phyloP scores from a whole-genome alignment of 1,140 invertebrate species.

The Diachasma alloeum region DNA sequence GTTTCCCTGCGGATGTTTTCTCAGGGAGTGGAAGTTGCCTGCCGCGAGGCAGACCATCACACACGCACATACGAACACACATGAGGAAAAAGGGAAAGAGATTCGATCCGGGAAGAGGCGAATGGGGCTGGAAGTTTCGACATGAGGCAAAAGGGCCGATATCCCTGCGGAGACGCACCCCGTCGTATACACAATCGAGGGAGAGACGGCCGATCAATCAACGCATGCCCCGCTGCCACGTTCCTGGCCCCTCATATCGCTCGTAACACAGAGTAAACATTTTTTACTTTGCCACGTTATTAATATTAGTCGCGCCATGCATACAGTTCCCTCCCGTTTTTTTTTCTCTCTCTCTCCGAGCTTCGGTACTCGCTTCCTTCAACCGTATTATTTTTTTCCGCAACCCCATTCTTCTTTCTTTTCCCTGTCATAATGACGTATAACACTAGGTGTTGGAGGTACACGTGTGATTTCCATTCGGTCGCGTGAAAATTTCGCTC shows the following conservation, averaged over 20 bases:
- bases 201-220: slow-evolving; percentile 64
- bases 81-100: not conserved
- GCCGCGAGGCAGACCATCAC: not conserved
- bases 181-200: slow-evolving; percentile 48
- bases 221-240: slow-evolving; percentile 58
- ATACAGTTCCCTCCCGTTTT: slow-evolving; percentile 38
- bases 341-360: slow-evolving; percentile 23
- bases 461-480: too few relatives aligned
- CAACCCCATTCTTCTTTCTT: slow-evolving; percentile 23
- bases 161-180: slow-evolving; percentile 43
- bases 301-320: slow-evolving; percentile 57
- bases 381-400: slow-evolving; percentile 25
- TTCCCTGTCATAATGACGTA: not conserved
- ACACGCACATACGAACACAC: too few relatives aligned
- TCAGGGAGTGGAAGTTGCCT: not conserved
- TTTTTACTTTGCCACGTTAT: slow-evolving; percentile 62
- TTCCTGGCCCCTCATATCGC: slow-evolving; percentile 63
- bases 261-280: slow-evolving; percentile 63
- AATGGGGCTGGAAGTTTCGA: not conserved
- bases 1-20: not conserved
- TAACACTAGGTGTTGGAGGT: too few relatives aligned
- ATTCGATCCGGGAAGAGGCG: not conserved
- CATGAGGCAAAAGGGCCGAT: slow-evolving; percentile 41
- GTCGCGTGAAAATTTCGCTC: too few relatives aligned
- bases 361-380: slow-evolving; percentile 20